Base-by-base conservation (phyloP, 2,888 invertebrate genomes). In the Sphaeridia pumilis region DNA sequence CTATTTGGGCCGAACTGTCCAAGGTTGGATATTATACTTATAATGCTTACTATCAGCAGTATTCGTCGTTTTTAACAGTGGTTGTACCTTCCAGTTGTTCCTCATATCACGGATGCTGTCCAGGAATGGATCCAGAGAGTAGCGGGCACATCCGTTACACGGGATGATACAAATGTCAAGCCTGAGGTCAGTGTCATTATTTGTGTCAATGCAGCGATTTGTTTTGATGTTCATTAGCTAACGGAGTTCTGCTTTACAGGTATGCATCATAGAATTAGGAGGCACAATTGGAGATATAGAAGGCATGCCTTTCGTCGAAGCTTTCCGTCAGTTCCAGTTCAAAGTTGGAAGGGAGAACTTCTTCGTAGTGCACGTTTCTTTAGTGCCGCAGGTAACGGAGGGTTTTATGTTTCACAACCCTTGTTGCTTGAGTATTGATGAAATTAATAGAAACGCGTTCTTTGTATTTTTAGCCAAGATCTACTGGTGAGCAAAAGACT, bases 231-330 rank as follows among this genome's bases (percentile, higher is more conserved):
- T 31, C 57, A 2, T 52, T 10, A n/a, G n/a, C n/a, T n/a, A n/a
- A n/a, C n/a, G n/a, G n/a, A n/a, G n/a, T n/a, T n/a, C n/a, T n/a
- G n/a, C n/a, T n/a, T n/a, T n/a, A n/a, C 74, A 83, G 76, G 87
- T 90, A 0, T 90, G 89, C 69, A 86, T 89, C 58, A 79, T 92
- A 48, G 88, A 97, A 75, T 76, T 98, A 38, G 98, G 98, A 43
- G 98, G 98, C 7, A 98, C 97, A 1, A 89, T 98, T 61, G 98
- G 98, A 50, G 98, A 99, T 69, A 98, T 98, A 63, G 98, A 98
- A 73, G 92, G 95, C 58, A 97, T 97, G 95, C 90, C 95, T 0
- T 98, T 97, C 72, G 89, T 97, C 1, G 97, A 98, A 73, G 97
- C 97, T 3, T 97, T 98, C 70, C 76, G 95, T 24, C 97, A 97